Conservation (phyloP, 2,113 vertebrate genomes). For the Cavia porcellus region DNA sequence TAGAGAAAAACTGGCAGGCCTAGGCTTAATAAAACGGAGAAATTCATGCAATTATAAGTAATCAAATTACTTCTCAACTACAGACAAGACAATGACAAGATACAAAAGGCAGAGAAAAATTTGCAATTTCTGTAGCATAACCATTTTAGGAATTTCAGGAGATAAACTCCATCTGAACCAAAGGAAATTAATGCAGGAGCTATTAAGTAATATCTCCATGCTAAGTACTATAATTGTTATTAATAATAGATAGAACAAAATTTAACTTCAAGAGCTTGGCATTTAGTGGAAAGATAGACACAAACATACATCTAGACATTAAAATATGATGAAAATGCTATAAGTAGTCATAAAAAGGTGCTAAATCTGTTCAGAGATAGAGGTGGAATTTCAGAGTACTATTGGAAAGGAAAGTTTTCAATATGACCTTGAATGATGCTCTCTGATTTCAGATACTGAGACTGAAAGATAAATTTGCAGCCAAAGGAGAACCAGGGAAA, state of each 20-base stretch:
- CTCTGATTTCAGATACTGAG: not conserved
- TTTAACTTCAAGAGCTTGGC: not conserved
- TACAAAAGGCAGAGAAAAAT: not conserved
- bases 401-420: not conserved
- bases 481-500: no score
- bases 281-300: not conserved
- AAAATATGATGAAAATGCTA: not conserved
- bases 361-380: not conserved
- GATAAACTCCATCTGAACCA: not conserved
- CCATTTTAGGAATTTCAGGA: not conserved
- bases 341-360: not conserved
- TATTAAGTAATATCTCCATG: not conserved
- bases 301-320: not conserved
- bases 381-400: not conserved
- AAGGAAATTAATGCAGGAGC: not conserved
- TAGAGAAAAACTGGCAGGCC: not conserved
- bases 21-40: not conserved
- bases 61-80: not conserved
- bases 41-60: not conserved
- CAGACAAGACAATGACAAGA: not conserved
- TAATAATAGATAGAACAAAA: not conserved
- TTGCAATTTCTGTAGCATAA: not conserved
- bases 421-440: not conserved
- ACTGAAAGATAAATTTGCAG: not conserved
- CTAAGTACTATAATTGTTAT: not conserved